Percentiles rank a stretch among this genome's conserved stretches.
These are phyloP conservation scores for Sceliomorpha sp. DNA, from an alignment of 2,888 invertebrate genomes.

Conservation along the genomic window DNA sequence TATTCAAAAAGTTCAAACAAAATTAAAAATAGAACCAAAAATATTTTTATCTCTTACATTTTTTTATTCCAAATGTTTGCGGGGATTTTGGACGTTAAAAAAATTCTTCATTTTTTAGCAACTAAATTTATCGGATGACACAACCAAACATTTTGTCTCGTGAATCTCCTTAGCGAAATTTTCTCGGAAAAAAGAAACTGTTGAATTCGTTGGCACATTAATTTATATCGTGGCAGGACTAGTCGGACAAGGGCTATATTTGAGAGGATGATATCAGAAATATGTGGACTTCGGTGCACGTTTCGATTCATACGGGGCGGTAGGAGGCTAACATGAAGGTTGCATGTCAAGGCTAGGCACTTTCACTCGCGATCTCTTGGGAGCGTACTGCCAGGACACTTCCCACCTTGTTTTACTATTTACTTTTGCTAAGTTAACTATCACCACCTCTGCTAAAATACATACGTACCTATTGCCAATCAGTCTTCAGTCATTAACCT, in stretches of 20 bases:
- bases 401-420: conserved; percentile 73
- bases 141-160: too few relatives aligned
- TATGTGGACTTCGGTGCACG: conserved; percentile 22
- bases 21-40: too few relatives aligned
- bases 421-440: conserved; percentile 45
- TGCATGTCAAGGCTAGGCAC: conserved; percentile 78
- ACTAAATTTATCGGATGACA: too few relatives aligned
- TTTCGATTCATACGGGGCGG: conserved; percentile 37
- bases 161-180: too few relatives aligned
- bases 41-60: too few relatives aligned
- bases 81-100: too few relatives aligned
- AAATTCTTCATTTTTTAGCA: too few relatives aligned
- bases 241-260: not conserved
- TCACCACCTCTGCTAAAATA: conserved; percentile 10
- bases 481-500: conserved; percentile 31
- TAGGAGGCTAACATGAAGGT: conserved; percentile 70
- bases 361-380: conserved; percentile 76
- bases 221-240: too few relatives aligned
- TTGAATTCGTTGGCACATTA: not conserved
- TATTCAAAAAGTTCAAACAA: too few relatives aligned
- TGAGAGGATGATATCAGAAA: conserved; percentile 21
- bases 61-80: too few relatives aligned
- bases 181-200: too few relatives aligned
- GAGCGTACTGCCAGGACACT: conserved; percentile 70
- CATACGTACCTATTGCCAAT: conserved; percentile 15